Base-by-base conservation (phyloP, 2,797 vertebrate genomes). In the Pseudochirops cupreus region DNA sequence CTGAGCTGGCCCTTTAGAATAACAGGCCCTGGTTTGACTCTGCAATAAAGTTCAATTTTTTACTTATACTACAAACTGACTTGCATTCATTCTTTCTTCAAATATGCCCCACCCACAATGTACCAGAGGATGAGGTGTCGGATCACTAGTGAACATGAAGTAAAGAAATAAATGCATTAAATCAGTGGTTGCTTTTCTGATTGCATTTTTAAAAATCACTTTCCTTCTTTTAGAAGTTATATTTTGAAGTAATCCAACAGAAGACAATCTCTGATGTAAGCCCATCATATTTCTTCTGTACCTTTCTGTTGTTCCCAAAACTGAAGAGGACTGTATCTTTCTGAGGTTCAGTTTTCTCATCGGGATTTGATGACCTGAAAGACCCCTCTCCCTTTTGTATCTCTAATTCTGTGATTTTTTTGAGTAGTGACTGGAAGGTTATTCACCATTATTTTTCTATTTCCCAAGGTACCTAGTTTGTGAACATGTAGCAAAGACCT, bases 401-500 rank as follows among this genome's bases (percentile, higher is more conserved):
- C 90, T 95, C 11, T 0, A 91, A 55, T 31, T 58, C 53, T 91
- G 3, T 62, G 54, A 13, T 94, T 28, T 12, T 58, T 58, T 18
- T 10, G n/a, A 46, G 7, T 82, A 39, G n/a, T 39, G 16, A 82
- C n/a, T 82, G 10, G 18, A 82, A 82, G 12, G 18, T 82, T 67
- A 39, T 21, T 39, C 67, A 39, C 14, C n/a, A 39, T 82, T 82
- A 39, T 82, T 46, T 82, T 82, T 46, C 74, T 82, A 46, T 82
- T 46, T 82, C 74, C 74, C 21, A 82, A 82, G 39, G 21, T 82
- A 46, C 3, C 21, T 26, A 39, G 39, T 46, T 82, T 46, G 18
- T 67, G 92, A 97, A 4, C n/a, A 50, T 95, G 33, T 91, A 97
- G 92, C 74, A 46, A 82, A 46, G 39, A 97, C 94, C 97, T 96